Evolutionary conservation across 2,888 invertebrate genomes (phyloP).

Genomic region (Coremacera marginata): DNA sequence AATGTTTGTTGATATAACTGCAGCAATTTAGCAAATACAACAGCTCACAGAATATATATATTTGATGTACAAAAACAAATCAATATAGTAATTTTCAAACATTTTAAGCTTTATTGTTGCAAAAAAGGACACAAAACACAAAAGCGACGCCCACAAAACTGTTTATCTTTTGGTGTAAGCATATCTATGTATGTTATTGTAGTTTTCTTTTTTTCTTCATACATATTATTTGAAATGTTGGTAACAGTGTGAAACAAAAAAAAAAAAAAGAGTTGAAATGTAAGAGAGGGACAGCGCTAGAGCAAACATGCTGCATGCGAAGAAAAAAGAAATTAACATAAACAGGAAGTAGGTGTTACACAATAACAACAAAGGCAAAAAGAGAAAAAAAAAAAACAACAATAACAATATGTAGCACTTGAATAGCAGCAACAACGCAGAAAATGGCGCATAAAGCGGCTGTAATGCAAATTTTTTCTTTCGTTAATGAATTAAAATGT

Average conservation of each 20-base stretch:
- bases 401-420: neutral
- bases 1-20: too few relatives aligned
- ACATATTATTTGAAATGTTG: neutral
- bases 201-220: neutral
- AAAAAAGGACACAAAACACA: neutral
- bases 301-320: neutral
- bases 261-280: neutral
- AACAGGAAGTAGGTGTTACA: slow-evolving; percentile 63
- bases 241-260: neutral
- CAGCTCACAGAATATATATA: too few relatives aligned
- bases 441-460: slow-evolving; percentile 7
- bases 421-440: neutral
- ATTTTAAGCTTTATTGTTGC: too few relatives aligned
- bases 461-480: slow-evolving; percentile 9
- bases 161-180: slow-evolving; percentile 11
- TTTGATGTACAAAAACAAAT: too few relatives aligned
- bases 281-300: neutral
- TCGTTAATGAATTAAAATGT: neutral
- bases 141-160: slow-evolving; percentile 3
- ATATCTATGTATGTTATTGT: neutral
- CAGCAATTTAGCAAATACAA: too few relatives aligned
- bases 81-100: too few relatives aligned
- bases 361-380: slow-evolving; percentile 48
- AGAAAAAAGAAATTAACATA: slow-evolving; percentile 56
- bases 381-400: slow-evolving; percentile 30